Conservation (phyloP, 2,888 invertebrate species). For the Erannis defoliaria region DNA sequence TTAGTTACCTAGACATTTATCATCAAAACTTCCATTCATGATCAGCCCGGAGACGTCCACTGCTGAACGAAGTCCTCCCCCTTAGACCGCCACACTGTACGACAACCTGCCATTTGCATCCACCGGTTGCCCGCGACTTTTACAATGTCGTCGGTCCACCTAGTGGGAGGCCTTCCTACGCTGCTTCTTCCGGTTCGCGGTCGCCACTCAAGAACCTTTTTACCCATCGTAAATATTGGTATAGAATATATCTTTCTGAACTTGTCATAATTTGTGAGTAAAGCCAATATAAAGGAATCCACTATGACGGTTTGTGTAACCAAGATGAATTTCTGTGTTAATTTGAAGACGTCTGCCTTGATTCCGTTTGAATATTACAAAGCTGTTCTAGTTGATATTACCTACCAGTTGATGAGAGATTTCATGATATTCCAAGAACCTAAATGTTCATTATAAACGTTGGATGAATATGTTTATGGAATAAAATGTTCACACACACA, state of each 20-base stretch:
- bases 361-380: slow-evolving; percentile 39
- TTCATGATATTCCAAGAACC: neutral
- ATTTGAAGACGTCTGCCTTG: slow-evolving; percentile 47
- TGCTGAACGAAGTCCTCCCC: no score
- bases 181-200: no score
- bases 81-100: no score
- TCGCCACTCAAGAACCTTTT: no score
- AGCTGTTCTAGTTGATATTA: slow-evolving; percentile 20
- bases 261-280: neutral
- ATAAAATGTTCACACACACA: neutral
- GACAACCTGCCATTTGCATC: no score
- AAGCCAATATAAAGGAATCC: slow-evolving; percentile 54
- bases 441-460: neutral
- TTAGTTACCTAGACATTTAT: no score
- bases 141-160: no score
- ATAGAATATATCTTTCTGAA: neutral
- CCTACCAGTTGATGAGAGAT: slow-evolving; percentile 10
- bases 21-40: no score
- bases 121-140: no score
- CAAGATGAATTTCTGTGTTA: slow-evolving; percentile 60
- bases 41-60: no score
- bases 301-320: slow-evolving; percentile 53
- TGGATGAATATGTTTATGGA: neutral
- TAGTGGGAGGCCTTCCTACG: no score
- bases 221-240: neutral